Conservation (phyloP, 2,888 invertebrate genomes). For the Synergus itoensis region DNA sequence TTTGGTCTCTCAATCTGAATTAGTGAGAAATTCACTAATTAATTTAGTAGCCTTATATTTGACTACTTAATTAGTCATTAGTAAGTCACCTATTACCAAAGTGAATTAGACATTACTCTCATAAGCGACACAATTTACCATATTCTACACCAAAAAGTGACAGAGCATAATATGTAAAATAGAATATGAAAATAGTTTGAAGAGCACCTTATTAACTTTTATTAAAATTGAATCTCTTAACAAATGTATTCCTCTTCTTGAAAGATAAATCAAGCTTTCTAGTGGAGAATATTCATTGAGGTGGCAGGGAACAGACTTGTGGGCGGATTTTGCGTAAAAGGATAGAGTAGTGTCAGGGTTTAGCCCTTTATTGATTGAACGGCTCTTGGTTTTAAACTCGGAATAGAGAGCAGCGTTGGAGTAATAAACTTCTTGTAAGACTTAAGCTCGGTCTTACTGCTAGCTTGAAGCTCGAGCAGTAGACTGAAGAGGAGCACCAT, state of each 20-base stretch:
- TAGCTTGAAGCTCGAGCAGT: slow-evolving; percentile 23
- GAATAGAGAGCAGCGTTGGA: slow-evolving; percentile 46
- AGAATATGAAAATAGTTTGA: slow-evolving; percentile 6
- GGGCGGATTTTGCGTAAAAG: slow-evolving; percentile 43
- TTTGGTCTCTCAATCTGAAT: too few species aligned
- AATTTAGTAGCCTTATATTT: too few species aligned
- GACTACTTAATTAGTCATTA: too few species aligned
- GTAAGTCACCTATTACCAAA: too few species aligned
- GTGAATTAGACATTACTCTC: not conserved
- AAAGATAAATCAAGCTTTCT: slow-evolving; percentile 23
- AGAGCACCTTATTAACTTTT: not conserved
- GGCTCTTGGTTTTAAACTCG: slow-evolving; percentile 51
- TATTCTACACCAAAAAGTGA: not conserved
- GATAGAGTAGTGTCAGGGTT: slow-evolving; percentile 35
- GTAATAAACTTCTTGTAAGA: slow-evolving; percentile 54
- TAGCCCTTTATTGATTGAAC: slow-evolving; percentile 56
- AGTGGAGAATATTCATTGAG: slow-evolving; percentile 11
- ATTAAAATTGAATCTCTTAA: slow-evolving; percentile 31
- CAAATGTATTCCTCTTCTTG: not conserved
- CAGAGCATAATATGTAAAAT: not conserved
- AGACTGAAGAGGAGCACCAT: slow-evolving; percentile 43
- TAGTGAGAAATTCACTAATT: too few species aligned
- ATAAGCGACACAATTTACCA: not conserved
- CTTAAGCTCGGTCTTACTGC: slow-evolving; percentile 45
- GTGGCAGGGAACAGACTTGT: slow-evolving; percentile 38